Evolutionary conservation across 2,888 invertebrate genomes (phyloP).

Genomic region (Drosophila merina): DNA sequence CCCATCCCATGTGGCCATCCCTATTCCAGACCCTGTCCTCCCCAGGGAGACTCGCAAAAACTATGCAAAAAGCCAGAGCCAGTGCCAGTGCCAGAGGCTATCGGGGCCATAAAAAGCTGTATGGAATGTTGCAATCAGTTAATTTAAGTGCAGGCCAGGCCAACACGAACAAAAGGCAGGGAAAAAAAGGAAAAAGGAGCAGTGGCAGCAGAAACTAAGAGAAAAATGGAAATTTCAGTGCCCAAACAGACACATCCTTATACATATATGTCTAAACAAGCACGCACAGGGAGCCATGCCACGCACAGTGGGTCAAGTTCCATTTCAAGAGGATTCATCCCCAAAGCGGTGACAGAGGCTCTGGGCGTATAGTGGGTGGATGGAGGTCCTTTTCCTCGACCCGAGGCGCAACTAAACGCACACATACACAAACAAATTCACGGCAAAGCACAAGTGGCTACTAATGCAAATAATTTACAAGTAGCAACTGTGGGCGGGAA

Average conservation of each 20-base stretch:
- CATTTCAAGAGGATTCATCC: constrained; percentile 38
- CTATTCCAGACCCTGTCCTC: neutral
- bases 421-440: constrained; percentile 32
- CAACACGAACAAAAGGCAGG: constrained; percentile 47
- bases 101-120: constrained; percentile 69
- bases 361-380: neutral
- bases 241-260: constrained; percentile 47
- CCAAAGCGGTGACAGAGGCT: constrained; percentile 26
- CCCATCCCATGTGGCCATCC: constrained; percentile 56
- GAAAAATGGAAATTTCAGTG: constrained; percentile 74
- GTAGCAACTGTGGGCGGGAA: constrained; percentile 74
- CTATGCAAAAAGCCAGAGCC: constrained; percentile 52
- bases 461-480: constrained; percentile 83
- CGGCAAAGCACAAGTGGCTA: constrained; percentile 77
- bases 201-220: constrained; percentile 25
- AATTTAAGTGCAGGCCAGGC: constrained; percentile 78
- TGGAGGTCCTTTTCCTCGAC: constrained; percentile 20
- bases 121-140: constrained; percentile 80
- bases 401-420: constrained; percentile 58
- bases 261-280: constrained; percentile 58
- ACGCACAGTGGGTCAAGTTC: constrained; percentile 59
- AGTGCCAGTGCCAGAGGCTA: constrained; percentile 15
- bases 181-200: neutral
- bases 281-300: constrained; percentile 68
- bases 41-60: constrained; percentile 34